Evolutionary conservation across 2,113 vertebrate species (phyloP), one percentile per base, ranked within the genome.

Genomic region (Rhabdornis inornatus): DNA sequence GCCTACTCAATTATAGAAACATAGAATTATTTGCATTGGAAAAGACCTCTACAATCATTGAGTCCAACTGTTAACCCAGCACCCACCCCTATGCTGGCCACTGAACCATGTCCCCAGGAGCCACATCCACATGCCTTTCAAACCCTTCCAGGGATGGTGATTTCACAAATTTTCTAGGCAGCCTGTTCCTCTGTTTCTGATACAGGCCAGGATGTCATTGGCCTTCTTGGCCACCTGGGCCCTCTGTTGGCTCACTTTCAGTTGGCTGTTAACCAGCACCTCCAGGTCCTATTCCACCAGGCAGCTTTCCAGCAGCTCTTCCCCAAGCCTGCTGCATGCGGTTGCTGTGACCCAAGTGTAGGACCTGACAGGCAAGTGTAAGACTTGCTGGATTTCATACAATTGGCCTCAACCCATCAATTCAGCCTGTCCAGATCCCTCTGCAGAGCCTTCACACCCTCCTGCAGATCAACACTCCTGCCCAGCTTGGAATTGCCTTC

Each of bases 331-430:
- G 5, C 16, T n/a, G 3, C 49, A 18, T 15, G 9, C 14, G 17
- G n/a, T 13, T 30, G 20, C 28, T 49, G 47, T 30, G 55, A n/a
- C 27, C 11, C 19, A 61, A 57, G n/a, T 1, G 2, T 9, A 17
- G 33, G 24, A 40, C 44, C 24, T 0, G 0, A 42, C 21, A 76
- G 10, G 50, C 15, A 52, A 52, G 50, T 28, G 21, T 12, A 40
- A 15, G 21, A 15, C 13, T 40, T 39, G 24, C 12, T 55, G n/a
- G 47, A 28, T 6, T 19, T 27, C 18, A 15, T 13, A 12, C 7
- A 39, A 16, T 15, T 33, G 5, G 7, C 40, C n/a, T 56, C 40
- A 47, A 52, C 37, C 30, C 25, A 70, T 17, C 6, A 3, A 11
- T 66, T 10, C 45, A 78, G 31, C 27, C 40, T 37, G 28, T n/a